phyloP scores from a whole-genome alignment of 2,888 invertebrate genomes.

The Diaperis boleti region DNA sequence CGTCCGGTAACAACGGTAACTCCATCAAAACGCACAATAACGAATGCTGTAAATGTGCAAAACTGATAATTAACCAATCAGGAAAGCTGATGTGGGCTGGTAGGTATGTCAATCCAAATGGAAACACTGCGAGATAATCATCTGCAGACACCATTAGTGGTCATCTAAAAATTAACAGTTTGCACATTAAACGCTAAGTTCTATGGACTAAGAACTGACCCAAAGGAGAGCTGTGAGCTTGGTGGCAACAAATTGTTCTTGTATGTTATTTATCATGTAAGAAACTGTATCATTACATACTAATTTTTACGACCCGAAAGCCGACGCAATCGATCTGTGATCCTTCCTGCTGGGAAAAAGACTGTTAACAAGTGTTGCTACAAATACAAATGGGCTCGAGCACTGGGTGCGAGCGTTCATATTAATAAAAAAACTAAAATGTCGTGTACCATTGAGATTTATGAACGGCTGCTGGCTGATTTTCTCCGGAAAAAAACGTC shows the following conservation, averaged over 20 bases:
- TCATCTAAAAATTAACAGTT: neutral
- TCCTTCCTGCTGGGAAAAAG: slow-evolving; percentile 22
- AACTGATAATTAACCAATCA: slow-evolving; percentile 4
- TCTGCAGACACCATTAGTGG: neutral
- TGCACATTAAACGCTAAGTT: neutral
- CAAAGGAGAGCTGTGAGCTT: too few relatives aligned
- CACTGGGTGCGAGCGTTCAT: slow-evolving; percentile 11
- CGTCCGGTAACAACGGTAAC: neutral
- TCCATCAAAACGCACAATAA: neutral
- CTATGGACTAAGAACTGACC: neutral
- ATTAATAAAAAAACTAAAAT: slow-evolving; percentile 21
- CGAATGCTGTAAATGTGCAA: neutral
- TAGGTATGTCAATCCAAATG: slow-evolving; percentile 2
- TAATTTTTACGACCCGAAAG: slow-evolving; percentile 1
- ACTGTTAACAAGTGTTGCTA: slow-evolving; percentile 26
- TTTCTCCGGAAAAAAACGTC: too few relatives aligned
- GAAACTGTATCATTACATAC: too few relatives aligned
- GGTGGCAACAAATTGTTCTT: too few relatives aligned
- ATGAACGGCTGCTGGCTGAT: too few relatives aligned
- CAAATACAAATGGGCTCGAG: slow-evolving; percentile 18
- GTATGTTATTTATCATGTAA: too few relatives aligned
- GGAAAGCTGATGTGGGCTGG: neutral
- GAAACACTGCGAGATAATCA: neutral
- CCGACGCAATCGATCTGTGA: slow-evolving; percentile 3
- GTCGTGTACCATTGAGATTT: slow-evolving; percentile 14